These are phyloP conservation scores for Acrobasis repandana DNA, from an alignment of 2,888 invertebrate species.

Conservation along the genomic window DNA sequence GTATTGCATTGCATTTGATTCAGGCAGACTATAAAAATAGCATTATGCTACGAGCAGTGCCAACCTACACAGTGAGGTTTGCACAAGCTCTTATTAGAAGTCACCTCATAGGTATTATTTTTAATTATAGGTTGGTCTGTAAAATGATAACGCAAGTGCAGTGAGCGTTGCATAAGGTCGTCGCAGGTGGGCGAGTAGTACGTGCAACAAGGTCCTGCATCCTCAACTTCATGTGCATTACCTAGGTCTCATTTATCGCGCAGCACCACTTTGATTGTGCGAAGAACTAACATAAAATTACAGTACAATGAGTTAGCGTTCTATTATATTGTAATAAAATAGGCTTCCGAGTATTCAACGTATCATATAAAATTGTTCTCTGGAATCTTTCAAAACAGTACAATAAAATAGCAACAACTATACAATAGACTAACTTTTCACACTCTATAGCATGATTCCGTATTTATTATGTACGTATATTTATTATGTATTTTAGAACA, in stretches of 20 bases:
- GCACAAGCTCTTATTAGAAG: constrained; percentile 28
- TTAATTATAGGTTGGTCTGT: constrained; percentile 40
- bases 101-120: constrained; percentile 34
- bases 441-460: too few species aligned
- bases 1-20: neutral
- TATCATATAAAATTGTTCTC: too few species aligned
- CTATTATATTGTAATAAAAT: too few species aligned
- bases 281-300: too few species aligned
- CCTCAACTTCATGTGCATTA: constrained; percentile 23
- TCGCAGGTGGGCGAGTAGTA: constrained; percentile 47
- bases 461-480: too few species aligned
- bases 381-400: too few species aligned
- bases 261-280: neutral
- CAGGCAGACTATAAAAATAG: neutral
- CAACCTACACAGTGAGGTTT: constrained; percentile 22
- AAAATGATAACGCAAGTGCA: constrained; percentile 54
- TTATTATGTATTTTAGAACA: too few species aligned
- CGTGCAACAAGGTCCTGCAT: constrained; percentile 43
- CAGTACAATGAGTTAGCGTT: too few species aligned
- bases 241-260: neutral
- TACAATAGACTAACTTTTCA: too few species aligned
- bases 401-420: too few species aligned
- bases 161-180: constrained; percentile 51
- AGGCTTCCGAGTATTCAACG: too few species aligned
- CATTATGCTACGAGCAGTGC: neutral